These are phyloP conservation scores for Sinocyclocheilus rhinocerous DNA, from an alignment of 2,113 vertebrate genomes.

Conservation along the genomic window DNA sequence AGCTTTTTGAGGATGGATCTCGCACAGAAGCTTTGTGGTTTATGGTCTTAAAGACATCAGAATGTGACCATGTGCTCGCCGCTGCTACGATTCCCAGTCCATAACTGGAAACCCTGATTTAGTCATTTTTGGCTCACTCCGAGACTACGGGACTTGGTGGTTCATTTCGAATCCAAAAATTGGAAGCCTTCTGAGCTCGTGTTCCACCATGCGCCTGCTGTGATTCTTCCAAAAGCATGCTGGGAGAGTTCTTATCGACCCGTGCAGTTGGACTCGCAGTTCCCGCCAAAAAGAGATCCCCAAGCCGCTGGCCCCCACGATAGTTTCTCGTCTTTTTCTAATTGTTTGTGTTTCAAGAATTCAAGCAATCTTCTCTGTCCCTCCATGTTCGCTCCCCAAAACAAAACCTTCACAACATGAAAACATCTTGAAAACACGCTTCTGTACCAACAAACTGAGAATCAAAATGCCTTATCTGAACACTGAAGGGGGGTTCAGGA, in stretches of 20 bases:
- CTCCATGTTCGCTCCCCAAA: neutral
- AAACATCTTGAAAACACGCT: neutral
- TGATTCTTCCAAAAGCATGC: constrained; percentile 61
- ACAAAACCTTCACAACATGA: neutral
- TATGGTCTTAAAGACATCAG: constrained; percentile 2
- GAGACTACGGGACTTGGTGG: constrained; percentile 6
- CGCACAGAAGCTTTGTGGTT: neutral
- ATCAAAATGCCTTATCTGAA: neutral
- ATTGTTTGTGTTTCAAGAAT: constrained; percentile 69
- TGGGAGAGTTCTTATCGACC: constrained; percentile 71
- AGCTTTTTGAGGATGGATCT: constrained; percentile 18
- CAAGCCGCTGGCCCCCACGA: constrained; percentile 30
- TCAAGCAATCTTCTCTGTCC: constrained; percentile 50
- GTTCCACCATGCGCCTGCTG: constrained; percentile 35
- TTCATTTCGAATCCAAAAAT: constrained; percentile 20
- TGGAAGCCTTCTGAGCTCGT: constrained; percentile 12
- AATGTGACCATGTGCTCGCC: neutral
- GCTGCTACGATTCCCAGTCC: neutral
- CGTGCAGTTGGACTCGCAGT: constrained; percentile 63
- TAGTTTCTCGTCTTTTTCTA: constrained; percentile 37
- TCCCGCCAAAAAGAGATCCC: constrained; percentile 64
- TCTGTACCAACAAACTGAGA: neutral
- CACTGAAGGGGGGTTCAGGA: neutral
- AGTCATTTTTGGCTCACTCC: constrained; percentile 32
- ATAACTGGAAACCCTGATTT: constrained; percentile 10